Evolutionary conservation across 2,113 vertebrate species (phyloP), one percentile per base, ranked within the genome.

Genomic region (Trochalopteron elliotii): DNA sequence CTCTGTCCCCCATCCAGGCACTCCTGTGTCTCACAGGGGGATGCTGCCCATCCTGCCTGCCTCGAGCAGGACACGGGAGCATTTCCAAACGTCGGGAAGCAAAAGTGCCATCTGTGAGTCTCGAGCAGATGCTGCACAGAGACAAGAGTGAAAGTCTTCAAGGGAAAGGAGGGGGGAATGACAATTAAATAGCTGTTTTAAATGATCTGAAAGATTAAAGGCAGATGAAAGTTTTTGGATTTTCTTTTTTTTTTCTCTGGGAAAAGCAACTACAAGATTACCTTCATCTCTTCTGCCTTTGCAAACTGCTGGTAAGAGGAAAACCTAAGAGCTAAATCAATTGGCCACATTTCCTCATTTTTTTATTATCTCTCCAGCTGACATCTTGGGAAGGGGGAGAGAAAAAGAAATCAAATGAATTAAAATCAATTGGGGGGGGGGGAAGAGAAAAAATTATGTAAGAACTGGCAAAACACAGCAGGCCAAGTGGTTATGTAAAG

Each of bases 171-270:
- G 61, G 77, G 63, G 83, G 61, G 33, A 87, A 81, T 82, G 81
- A 92, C 87, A 90, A 95, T 96, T 91, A 94, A 96, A 96, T 90
- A 79, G 91, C 94, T 96, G 61, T 86, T 97, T 95, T 79, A 81
- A 95, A 84, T 64, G 9, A 93, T 96, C 91, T 90, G 74, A 69
- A 75, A 89, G 91, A 95, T 96, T 92, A 96, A 94, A 95, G 75
- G 56, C 80, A 90, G 70, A 79, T 85, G 77, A 50, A 87, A 67
- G 83, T 10, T 83, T 69, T 24, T 8, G 59, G 59, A n/a, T 68
- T 35, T 35, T 39, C 37, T 74, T 84, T 49, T 74, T 84, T 49
- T 39, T 56, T 47, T 19, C 68, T 61, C 47, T 68, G 35, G n/a
- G 72, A 78, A 77, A 50, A 59, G 55, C 57, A 86, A 37, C n/a